Evolutionary conservation across 2,797 vertebrate genomes (phyloP), one percentile per base, ranked within the genome.

Genomic region (Ficedula albicollis): DNA sequence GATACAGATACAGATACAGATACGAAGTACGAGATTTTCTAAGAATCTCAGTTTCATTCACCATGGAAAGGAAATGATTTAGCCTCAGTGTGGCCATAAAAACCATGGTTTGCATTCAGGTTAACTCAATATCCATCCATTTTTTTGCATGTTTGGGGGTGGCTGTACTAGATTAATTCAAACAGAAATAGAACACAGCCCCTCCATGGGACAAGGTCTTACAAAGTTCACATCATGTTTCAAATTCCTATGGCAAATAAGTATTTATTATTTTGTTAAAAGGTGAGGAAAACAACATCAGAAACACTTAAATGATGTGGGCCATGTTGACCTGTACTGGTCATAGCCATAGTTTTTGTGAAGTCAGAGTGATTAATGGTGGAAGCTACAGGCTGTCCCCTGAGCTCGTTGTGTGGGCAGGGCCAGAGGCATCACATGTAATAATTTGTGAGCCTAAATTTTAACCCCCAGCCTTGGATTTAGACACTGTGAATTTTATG

Each of bases 191-290:
- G 41, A 76, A 11, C 49, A 48, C 36, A 68, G 19, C 49, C 20
- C 38, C 26, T 87, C 72, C 38, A 22, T 3, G 20, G 46, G 30
- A 36, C 56, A 89, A 93, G 78, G 73, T 78, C 78, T 91, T 63
- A 11, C 43, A 68, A 77, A 96, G 87, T 82, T 92, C 91, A 84
- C 4, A 0, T 48, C 63, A 36, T 79, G 46, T 81, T 87, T 84
- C 87, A 34, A 77, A 41, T 91, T 94, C 60, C 68, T 94, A 46
- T 4, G 13, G 80, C 73, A 81, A 89, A 38, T 43, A 77, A 91
- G 66, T 82, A 81, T 80, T 96, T 94, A 89, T 95, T 94, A 90
- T 89, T 94, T 93, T 63, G 36, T 62, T 77, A 80, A 60, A 89
- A 82, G 76, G 58, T 51, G 49, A 94, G 51, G 43, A 62, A 77